Evolutionary conservation across 1,140 invertebrate genomes (phyloP).

Genomic region (Hetaerina americana): DNA sequence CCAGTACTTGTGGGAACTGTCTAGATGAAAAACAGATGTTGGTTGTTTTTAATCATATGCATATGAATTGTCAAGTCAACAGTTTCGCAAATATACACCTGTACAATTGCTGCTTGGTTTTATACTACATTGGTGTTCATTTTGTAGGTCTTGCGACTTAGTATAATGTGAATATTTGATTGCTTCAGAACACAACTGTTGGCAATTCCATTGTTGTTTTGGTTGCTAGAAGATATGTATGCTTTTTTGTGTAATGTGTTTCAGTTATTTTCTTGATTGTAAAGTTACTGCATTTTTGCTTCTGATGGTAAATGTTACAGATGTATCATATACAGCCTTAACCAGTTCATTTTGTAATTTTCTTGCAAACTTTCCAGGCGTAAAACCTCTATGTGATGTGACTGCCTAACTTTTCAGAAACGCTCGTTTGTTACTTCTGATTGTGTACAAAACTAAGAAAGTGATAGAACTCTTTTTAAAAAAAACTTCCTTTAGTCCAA

Average conservation of each 20-base stretch:
- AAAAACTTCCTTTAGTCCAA: too few relatives aligned
- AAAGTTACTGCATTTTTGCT: background rate
- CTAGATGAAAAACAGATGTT: background rate
- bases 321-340: background rate
- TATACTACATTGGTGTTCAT: background rate
- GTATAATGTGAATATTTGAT: background rate
- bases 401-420: too few relatives aligned
- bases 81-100: background rate
- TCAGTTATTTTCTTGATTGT: background rate
- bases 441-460: too few relatives aligned
- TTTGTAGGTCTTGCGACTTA: background rate
- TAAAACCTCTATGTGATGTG: background rate
- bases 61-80: background rate
- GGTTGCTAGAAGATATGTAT: background rate
- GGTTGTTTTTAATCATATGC: background rate
- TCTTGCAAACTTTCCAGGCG: background rate
- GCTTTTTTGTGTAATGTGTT: background rate
- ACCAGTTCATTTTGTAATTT: background rate
- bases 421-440: too few relatives aligned
- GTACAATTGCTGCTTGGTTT: background rate
- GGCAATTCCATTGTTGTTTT: background rate
- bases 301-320: background rate
- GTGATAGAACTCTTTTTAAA: too few relatives aligned
- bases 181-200: background rate
- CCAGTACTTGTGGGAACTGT: background rate